Evolutionary conservation across 2,113 vertebrate species (phyloP), one percentile per base, ranked within the genome.

Genomic region (Anarrhichthys ocellatus): DNA sequence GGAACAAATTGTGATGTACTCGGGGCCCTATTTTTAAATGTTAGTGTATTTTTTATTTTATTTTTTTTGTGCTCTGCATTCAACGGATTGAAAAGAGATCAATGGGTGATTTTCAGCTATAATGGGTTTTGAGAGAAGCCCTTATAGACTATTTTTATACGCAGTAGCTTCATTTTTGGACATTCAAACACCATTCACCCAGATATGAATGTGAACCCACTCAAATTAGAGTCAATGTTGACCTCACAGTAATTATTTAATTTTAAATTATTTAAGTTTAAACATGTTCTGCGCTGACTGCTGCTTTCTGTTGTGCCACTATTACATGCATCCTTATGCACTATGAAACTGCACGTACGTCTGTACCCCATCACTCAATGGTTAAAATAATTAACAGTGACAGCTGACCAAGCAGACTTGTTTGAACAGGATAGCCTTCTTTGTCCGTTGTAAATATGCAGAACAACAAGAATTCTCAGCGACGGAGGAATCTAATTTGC

Each of bases 381-480:
- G 54, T 76, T 65, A 44, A 73, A 87, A 66, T 84, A 85, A 92
- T 84, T 84, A 64, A 42, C 78, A 50, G n/a, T 75, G 88, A 84
- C 89, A 85, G 83, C 82, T 76, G 85, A 88, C 82, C 81, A 79
- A 61, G 78, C 78, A 59, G 77, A 64, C 80, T 86, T 48, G 88
- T 91, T 78, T 61, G 27, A 86, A 82, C 69, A 84, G 90, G 77
- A 88, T 78, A 80, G 66, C 61, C 46, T 44, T 64, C 22, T 68
- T 71, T 76, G 32, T 74, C 79, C 15, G 6, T 22, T 73, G 59
- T 61, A 54, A 87, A 72, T 83, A 32, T 68, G 80, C 29, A 1
- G 66, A 22, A 65, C 63, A 83, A 78, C 44, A 38, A 67, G 70
- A 75, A 63, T 77, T 83, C 29, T 36, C 1, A 62, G 64, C 1